Evolutionary conservation across 2,888 invertebrate genomes (phyloP), one percentile per base, ranked within the genome.

Genomic region (Diaphora mendica): DNA sequence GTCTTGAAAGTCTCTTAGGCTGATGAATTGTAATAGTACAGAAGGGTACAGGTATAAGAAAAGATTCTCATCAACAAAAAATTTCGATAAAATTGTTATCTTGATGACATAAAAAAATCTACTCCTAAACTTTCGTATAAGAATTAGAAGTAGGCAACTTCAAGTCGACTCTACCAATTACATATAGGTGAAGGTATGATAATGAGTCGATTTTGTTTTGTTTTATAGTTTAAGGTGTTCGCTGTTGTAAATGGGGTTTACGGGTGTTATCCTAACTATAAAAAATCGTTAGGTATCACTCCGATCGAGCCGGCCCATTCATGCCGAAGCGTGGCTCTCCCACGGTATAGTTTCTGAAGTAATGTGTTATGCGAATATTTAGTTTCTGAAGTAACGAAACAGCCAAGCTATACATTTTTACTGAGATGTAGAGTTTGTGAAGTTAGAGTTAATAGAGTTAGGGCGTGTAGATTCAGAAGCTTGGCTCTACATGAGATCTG

Each of bases 1-100:
- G 65, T 74, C 76, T 15, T 70, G 77, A 73, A 77, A 79, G 76
- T 77, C 64, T 75, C 55, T 65, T 64, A 75, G 78, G 78, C 79
- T 83, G 77, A 82, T 79, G 70, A 44, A 59, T 62, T 55, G 11
- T 65, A 8, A 51, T 42, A 23, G n/a, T 26, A 42, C 39, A 23
- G 33, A 51, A 68, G 42, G n/a, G n/a, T 17, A 8, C 9, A 17
- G 7, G 5, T 3, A 33, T 20, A 17, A 35, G 33, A 64, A 64
- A 64, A 64, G 8, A 11, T n/a, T 55, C 64, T 33, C 26, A 59
- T 59, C 59, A 59, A 5, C 26, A 59, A 2, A 15, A 3, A 26
- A 26, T 26, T 59, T 13, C 26, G 5, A 3, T 59, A 13, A 26
- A n/a, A 55, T 23, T n/a, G n/a, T 55, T 55, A 26, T 55, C 4